These are phyloP conservation scores for Nannoperca obscura DNA, from an alignment of 2,797 vertebrate genomes.

Conservation along the genomic window DNA sequence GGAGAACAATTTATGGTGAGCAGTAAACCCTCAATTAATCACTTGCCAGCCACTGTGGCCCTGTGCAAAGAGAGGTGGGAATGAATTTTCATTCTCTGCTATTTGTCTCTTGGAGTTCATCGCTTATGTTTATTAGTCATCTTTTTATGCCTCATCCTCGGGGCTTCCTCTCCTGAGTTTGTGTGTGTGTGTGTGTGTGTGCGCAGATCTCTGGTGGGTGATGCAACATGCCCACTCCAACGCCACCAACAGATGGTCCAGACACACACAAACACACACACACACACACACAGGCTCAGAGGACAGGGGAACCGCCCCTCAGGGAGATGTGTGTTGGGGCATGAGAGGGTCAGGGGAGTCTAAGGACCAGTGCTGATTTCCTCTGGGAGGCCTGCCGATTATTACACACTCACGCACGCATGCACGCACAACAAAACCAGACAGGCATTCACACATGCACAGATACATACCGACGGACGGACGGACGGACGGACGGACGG, in stretches of 20 bases:
- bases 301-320: slow-evolving; percentile 85
- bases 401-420: slow-evolving; percentile 75
- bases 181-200: slow-evolving; percentile 37
- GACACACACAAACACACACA: slow-evolving; percentile 62
- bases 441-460: slow-evolving; percentile 55
- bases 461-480: slow-evolving; percentile 45
- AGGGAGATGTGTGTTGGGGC: slow-evolving; percentile 83
- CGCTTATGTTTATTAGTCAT: slow-evolving; percentile 96
- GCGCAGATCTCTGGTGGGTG: slow-evolving; percentile 61
- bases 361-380: slow-evolving; percentile 92
- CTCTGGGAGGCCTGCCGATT: slow-evolving; percentile 91
- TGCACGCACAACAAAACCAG: slow-evolving; percentile 23
- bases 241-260: slow-evolving; percentile 82
- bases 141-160: slow-evolving; percentile 86
- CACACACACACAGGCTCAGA: slow-evolving; percentile 53
- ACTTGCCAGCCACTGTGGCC: slow-evolving; percentile 88
- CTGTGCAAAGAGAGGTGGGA: slow-evolving; percentile 93
- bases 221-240: slow-evolving; percentile 76
- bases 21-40: slow-evolving; percentile 95
- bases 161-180: slow-evolving; percentile 58
- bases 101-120: slow-evolving; percentile 93
- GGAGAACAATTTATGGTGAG: slow-evolving; percentile 92
- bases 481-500: no score
- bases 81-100: slow-evolving; percentile 94
- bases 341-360: slow-evolving; percentile 85